These are phyloP conservation scores for Tenebrosternarchus preto DNA, from an alignment of 2,113 vertebrate species.

Conservation along the genomic window DNA sequence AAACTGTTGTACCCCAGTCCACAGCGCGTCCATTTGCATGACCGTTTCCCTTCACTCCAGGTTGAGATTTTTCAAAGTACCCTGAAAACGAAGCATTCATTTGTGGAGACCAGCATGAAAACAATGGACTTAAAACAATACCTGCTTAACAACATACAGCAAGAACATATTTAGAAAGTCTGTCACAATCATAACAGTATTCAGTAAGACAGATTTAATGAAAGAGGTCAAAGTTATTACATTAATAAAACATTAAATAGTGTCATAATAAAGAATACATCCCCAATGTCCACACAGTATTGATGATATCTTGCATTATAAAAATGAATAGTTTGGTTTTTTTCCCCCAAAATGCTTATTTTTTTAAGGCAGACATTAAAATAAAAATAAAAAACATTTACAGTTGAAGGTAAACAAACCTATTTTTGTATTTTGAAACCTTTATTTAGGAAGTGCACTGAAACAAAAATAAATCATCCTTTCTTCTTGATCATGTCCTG, in stretches of 20 bases:
- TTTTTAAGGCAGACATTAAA: slow-evolving; percentile 64
- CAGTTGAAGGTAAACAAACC: slow-evolving; percentile 92
- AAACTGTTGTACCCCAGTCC: too few species aligned
- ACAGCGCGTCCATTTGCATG: too few species aligned
- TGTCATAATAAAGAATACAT: slow-evolving; percentile 67
- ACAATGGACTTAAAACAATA: slow-evolving; percentile 81
- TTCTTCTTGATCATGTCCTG: slow-evolving; percentile 60
- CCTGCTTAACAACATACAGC: slow-evolving; percentile 99
- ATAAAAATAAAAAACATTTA: slow-evolving; percentile 87
- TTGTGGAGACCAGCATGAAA: not conserved
- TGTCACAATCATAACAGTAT: slow-evolving; percentile 95
- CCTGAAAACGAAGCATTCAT: too few species aligned
- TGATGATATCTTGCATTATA: slow-evolving; percentile 77
- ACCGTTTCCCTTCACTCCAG: too few species aligned
- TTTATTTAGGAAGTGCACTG: slow-evolving; percentile 92
- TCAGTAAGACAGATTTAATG: slow-evolving; percentile 85
- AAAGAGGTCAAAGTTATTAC: slow-evolving; percentile 81
- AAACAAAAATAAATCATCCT: slow-evolving; percentile 78
- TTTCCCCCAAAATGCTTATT: slow-evolving; percentile 63
- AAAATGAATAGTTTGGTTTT: slow-evolving; percentile 72
- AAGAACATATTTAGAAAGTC: slow-evolving; percentile 87
- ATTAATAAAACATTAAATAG: slow-evolving; percentile 88
- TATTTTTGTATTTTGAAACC: slow-evolving; percentile 72
- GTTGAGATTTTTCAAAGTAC: too few species aligned
- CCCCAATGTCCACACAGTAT: slow-evolving; percentile 66